Base-by-base conservation (phyloP, 64 coral and sea anemone species). In the Montipora cactus region DNA sequence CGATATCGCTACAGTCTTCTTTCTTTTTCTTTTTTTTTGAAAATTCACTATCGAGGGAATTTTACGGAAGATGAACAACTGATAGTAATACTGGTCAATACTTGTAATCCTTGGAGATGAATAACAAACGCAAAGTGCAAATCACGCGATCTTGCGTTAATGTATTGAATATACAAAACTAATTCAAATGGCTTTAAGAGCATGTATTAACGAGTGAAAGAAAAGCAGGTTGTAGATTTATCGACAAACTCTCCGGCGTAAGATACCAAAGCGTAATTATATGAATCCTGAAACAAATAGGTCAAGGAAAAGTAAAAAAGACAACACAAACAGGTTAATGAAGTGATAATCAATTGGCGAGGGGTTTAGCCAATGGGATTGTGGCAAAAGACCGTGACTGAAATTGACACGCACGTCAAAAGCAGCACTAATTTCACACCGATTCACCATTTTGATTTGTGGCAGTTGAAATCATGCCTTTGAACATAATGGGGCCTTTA, bases 291-390 rank as follows among this genome's bases (percentile, higher is more conserved):
- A 37, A 37, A 37, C 37, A 37, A 37, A 37, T 37, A 37, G 37
- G 37, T 37, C 37, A 37, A 37, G 37, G 44, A 86, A 71, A 70
- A 18, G 45, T 70, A 18, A 71, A 47, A 86, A 77, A n/a, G 2
- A 8, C 66, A 21, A 23, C 81, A 81, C 50, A 84, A 77, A 61
- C 9, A 64, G 14, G 61, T 14, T 12, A 16, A 15, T 4, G 2
- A 66, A 21, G 79, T 95, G 91, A 95, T 92, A 95, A 95, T 95
- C 88, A 95, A 95, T 95, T 92, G 89, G 48, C 25, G 71, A 47
- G 8, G 49, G 19, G 15, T 79, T 95, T 77, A 83, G 76, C 96
- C 96, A 98, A 98, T 98, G 49, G 91, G 57, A 69, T 64, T 66
- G 28, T 47, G 88, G 25, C 66, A 91, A 7, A 87, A 55, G 44